phyloP scores from a whole-genome alignment of 2,888 invertebrate genomes.

The Eudasyphora cyanicolor region DNA sequence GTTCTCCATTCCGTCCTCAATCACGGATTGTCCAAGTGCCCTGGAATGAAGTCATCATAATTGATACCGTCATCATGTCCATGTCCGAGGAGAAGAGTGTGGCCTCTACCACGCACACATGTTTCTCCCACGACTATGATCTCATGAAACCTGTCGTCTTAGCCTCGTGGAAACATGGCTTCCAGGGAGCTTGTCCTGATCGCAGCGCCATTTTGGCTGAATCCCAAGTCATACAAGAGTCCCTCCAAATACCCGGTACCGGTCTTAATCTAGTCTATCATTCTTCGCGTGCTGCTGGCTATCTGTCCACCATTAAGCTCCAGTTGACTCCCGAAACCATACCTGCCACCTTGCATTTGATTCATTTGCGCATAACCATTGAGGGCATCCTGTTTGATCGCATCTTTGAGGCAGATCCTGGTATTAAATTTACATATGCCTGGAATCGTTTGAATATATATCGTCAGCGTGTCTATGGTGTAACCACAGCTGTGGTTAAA shows the following conservation, averaged over 20 bases:
- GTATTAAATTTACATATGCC: constrained; percentile 97
- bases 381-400: constrained; percentile 97
- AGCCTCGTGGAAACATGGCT: constrained; percentile 96
- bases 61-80: constrained; percentile 91
- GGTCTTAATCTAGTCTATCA: constrained; percentile 97
- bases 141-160: constrained; percentile 95
- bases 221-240: constrained; percentile 97
- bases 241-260: constrained; percentile 95
- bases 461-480: constrained; percentile 96
- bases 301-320: constrained; percentile 94
- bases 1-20: constrained; percentile 93
- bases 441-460: constrained; percentile 99
- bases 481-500: constrained; percentile 95
- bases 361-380: constrained; percentile 94
- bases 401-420: constrained; percentile 96
- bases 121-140: constrained; percentile 94
- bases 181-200: constrained; percentile 96
- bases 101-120: constrained; percentile 86
- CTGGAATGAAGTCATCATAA: constrained; percentile 98
- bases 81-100: constrained; percentile 89
- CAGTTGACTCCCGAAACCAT: constrained; percentile 93
- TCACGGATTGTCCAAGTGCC: constrained; percentile 95
- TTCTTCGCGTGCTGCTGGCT: constrained; percentile 96
- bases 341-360: constrained; percentile 89
- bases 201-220: constrained; percentile 94